Base-by-base conservation (phyloP, 2,888 invertebrate genomes). In the Diplolepis rosae region DNA sequence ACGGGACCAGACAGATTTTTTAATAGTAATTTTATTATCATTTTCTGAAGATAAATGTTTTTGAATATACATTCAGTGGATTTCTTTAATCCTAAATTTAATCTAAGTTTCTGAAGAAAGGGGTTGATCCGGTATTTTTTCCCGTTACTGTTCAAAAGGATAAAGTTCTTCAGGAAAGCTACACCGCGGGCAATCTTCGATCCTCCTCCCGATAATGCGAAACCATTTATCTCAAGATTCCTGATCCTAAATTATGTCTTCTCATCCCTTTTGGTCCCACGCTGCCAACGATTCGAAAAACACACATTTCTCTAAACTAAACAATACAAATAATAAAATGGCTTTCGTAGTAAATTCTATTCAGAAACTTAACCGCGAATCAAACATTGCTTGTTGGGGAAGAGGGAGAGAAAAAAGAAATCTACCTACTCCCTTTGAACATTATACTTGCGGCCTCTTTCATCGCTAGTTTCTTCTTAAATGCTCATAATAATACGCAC, bases 391-490 rank as follows among this genome's bases (percentile, higher is more conserved):
- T 39, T 7, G 22, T 6, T 61, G 9, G 24, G 39, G 56, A 35
- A 69, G 35, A 69, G 48, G 35, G 45, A 30, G 50, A 71, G 68
- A 74, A 75, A 75, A 73, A 73, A 75, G 73, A 75, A 73, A 75
- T 72, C 72, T 77, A 72, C 72, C 72, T 72, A 73, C 77, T 73
- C 73, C 68, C 72, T 77, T 75, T 69, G 71, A 77, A 74, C 71
- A 75, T 77, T 75, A 77, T 77, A 73, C 74, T 66, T 73, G 71
- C 73, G 73, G 71, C 70, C 72, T 75, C 75, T 75, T 75, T 77
- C 77, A 73, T 72, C 75, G 65, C 61, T 71, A 67, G 45, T 66
- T 75, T 74, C 75, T 75, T 71, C 71, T 74, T 71, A 68, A 50
- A 74, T 74, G 72, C 71, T 70, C 71, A 73, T 77, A 77, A 75